These are phyloP conservation scores for Acholoe squamosa DNA, from an alignment of 2,888 invertebrate species.

Conservation along the genomic window DNA sequence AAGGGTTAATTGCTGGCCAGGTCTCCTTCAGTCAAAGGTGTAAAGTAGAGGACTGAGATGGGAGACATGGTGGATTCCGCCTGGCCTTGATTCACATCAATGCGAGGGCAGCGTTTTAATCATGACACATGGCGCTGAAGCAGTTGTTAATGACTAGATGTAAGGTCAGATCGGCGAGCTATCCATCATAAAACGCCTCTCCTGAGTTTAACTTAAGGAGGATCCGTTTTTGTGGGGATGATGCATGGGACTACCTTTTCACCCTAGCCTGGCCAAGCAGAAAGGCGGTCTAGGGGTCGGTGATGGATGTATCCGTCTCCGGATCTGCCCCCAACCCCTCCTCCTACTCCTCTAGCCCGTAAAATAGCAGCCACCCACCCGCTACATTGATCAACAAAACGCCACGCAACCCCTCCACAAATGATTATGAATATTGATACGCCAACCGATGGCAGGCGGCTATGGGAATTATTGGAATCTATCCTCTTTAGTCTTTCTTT, in stretches of 20 bases:
- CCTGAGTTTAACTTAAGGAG: not conserved
- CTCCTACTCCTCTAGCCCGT: not conserved
- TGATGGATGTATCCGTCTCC: not conserved
- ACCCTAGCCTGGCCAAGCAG: not conserved
- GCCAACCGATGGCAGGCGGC: not conserved
- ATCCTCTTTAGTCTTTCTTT: not conserved
- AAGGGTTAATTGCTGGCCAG: no score
- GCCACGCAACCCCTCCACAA: not conserved
- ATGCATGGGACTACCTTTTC: not conserved
- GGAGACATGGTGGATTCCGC: not conserved
- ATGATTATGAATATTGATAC: slow-evolving; percentile 19
- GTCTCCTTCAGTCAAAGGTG: no score
- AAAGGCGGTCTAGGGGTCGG: not conserved
- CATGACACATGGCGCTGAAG: not conserved
- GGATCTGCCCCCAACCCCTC: not conserved
- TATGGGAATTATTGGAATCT: not conserved
- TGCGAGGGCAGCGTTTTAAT: not conserved
- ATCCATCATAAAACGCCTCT: slow-evolving; percentile 15
- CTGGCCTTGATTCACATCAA: not conserved
- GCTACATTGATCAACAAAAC: not conserved
- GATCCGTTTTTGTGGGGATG: not conserved
- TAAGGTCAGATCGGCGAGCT: not conserved
- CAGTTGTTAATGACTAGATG: slow-evolving; percentile 31
- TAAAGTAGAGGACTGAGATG: no score
- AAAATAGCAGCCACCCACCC: not conserved